These are phyloP conservation scores for Aleiodes alternator DNA, from an alignment of 2,888 invertebrate genomes.

Conservation along the genomic window DNA sequence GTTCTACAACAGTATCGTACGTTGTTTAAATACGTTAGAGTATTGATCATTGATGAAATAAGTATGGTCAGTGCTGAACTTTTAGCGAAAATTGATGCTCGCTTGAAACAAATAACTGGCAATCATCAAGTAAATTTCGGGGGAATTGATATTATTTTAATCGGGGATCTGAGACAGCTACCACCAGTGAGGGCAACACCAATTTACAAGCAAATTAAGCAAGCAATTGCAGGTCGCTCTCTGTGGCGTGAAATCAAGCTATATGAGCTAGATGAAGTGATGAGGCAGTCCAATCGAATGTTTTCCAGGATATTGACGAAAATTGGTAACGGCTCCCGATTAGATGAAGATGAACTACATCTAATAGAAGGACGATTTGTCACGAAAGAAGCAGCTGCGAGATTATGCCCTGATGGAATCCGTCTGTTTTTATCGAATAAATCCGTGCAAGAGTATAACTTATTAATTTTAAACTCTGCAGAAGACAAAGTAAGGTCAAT, in stretches of 20 bases:
- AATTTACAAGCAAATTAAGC: neutral
- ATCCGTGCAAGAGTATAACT: slow-evolving; percentile 63
- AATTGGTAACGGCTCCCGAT: slow-evolving; percentile 35
- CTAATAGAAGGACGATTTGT: slow-evolving; percentile 36
- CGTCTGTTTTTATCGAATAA: slow-evolving; percentile 61
- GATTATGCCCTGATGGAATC: slow-evolving; percentile 58
- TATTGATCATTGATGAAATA: slow-evolving; percentile 68
- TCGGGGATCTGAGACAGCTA: no score
- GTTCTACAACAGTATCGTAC: neutral
- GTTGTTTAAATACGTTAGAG: slow-evolving; percentile 61
- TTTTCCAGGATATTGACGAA: slow-evolving; percentile 22
- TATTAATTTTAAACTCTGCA: slow-evolving; percentile 26
- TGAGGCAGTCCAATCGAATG: slow-evolving; percentile 60
- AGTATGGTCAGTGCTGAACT: slow-evolving; percentile 68
- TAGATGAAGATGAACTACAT: slow-evolving; percentile 24
- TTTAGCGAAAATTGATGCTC: slow-evolving; percentile 52
- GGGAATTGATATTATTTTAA: slow-evolving; percentile 56
- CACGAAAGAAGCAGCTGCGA: slow-evolving; percentile 30
- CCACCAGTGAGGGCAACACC: neutral
- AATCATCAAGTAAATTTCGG: slow-evolving; percentile 65
- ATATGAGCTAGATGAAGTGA: slow-evolving; percentile 64
- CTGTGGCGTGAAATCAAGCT: slow-evolving; percentile 65
- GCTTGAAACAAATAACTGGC: slow-evolving; percentile 68
- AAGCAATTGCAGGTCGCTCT: slow-evolving; percentile 48
- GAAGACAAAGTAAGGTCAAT: slow-evolving; percentile 21